phyloP scores from a whole-genome alignment of 2,113 vertebrate genomes.

The Aspidoscelis tigris region DNA sequence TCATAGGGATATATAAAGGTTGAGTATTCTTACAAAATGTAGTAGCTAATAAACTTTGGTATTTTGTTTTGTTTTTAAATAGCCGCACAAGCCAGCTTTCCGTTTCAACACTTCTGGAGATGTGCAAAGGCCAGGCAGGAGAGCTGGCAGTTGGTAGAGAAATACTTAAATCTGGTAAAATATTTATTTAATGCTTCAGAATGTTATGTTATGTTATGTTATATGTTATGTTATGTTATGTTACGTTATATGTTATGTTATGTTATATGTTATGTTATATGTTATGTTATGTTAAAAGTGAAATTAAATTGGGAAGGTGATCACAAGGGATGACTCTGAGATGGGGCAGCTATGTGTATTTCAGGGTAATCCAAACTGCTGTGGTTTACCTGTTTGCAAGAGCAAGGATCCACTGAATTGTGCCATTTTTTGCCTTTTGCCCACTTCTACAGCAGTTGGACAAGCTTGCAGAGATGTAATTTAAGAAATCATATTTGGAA shows the following conservation, averaged over 20 bases:
- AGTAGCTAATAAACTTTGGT: background rate
- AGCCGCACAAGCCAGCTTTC: conserved; percentile 93
- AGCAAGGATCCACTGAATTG: too few species aligned
- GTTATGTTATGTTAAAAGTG: background rate
- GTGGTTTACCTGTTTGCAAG: too few species aligned
- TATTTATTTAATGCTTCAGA: conserved; percentile 15
- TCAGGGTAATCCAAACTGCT: background rate
- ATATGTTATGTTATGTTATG: too few species aligned
- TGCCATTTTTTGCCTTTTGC: too few species aligned
- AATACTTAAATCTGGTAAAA: conserved; percentile 90
- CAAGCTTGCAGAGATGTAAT: too few species aligned
- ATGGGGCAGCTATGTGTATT: background rate
- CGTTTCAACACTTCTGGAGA: conserved; percentile 86
- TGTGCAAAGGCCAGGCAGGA: conserved; percentile 90
- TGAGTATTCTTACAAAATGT: background rate
- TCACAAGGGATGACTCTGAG: background rate
- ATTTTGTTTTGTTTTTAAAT: conserved; percentile 33
- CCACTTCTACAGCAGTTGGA: too few species aligned
- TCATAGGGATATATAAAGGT: background rate
- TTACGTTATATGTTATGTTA: too few species aligned
- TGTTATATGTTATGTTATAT: too few species aligned
- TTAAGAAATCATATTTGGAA: too few species aligned
- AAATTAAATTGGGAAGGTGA: too few species aligned
- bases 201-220: background rate
- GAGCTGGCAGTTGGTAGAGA: conserved; percentile 90